Percentiles rank a stretch among this genome's conserved stretches.
phyloP scores from a whole-genome alignment of 2,888 invertebrate species.

The Sclerodermus sp. region DNA sequence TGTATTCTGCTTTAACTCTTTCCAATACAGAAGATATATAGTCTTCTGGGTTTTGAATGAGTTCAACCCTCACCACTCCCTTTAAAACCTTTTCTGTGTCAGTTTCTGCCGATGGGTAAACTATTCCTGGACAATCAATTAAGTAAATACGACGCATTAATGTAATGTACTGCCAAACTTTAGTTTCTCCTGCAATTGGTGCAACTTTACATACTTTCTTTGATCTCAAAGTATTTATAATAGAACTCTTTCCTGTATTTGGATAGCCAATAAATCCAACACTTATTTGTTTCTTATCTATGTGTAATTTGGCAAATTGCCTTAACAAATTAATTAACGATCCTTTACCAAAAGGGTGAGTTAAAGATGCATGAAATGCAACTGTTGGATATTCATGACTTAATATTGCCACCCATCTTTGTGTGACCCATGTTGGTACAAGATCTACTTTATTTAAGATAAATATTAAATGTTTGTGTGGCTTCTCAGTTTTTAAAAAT shows the following conservation, averaged over 20 bases:
- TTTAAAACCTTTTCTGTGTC: constrained; percentile 94
- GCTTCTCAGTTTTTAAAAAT: constrained; percentile 90
- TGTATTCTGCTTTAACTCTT: constrained; percentile 85
- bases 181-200: constrained; percentile 96
- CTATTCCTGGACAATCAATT: constrained; percentile 98
- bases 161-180: constrained; percentile 99
- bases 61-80: constrained; percentile 95
- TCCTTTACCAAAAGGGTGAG: constrained; percentile 98
- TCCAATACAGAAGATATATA: constrained; percentile 86
- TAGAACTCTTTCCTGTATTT: constrained; percentile 97
- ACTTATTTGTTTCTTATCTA: constrained; percentile 97
- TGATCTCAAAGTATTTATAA: constrained; percentile 93
- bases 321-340: constrained; percentile 93
- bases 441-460: constrained; percentile 96
- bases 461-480: constrained; percentile 96
- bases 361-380: constrained; percentile 98
- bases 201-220: constrained; percentile 99
- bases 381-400: constrained; percentile 96
- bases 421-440: constrained; percentile 97
- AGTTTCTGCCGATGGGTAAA: constrained; percentile 94
- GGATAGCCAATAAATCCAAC: constrained; percentile 99
- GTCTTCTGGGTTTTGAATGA: constrained; percentile 92
- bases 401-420: constrained; percentile 94
- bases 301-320: constrained; percentile 93
- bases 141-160: constrained; percentile 95